phyloP scores from a whole-genome alignment of 2,797 vertebrate species.

The Rhinoraja longicauda region DNA sequence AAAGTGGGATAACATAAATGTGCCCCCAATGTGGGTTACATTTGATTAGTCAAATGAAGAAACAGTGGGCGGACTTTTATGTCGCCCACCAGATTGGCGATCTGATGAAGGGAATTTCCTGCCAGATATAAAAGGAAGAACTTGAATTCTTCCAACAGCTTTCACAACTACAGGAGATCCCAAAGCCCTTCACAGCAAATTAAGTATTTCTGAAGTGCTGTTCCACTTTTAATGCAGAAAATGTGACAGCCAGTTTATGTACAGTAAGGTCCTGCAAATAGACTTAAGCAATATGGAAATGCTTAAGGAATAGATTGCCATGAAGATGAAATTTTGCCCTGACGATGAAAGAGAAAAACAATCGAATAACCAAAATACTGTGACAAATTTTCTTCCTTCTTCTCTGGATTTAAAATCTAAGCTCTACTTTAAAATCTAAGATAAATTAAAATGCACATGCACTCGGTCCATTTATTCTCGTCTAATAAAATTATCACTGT shows the following conservation, averaged over 20 bases:
- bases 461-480: neutral
- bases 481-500: neutral
- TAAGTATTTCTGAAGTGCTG: too few species aligned
- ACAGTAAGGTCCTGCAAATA: neutral
- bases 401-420: too few species aligned
- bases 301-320: neutral
- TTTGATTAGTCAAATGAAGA: neutral
- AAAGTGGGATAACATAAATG: too few species aligned
- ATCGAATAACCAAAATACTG: neutral
- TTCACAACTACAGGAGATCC: too few species aligned
- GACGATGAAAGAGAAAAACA: constrained; percentile 5
- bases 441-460: neutral
- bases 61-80: neutral
- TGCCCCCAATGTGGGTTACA: neutral
- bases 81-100: neutral
- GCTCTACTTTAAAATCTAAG: neutral
- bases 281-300: neutral
- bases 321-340: neutral
- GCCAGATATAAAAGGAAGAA: neutral
- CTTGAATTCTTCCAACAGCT: too few species aligned
- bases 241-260: neutral
- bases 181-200: too few species aligned
- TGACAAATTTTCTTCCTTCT: neutral
- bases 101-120: neutral
- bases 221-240: neutral